These are phyloP conservation scores for Leucopternis melanops DNA, from an alignment of 2,113 vertebrate genomes.

Conservation along the genomic window DNA sequence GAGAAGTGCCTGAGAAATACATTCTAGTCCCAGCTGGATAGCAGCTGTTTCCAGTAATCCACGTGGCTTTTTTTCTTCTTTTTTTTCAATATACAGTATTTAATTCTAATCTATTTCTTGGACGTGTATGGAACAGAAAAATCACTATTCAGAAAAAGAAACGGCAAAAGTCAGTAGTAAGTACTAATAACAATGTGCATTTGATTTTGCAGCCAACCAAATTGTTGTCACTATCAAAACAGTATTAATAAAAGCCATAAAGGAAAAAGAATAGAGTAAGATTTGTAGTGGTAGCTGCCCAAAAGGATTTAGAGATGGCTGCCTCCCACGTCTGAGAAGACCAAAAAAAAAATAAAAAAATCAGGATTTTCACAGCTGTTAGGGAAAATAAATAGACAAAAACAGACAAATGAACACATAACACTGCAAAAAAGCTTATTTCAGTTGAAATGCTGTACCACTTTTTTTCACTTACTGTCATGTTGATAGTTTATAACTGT, in stretches of 20 bases:
- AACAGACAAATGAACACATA: background rate
- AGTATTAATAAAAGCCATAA: background rate
- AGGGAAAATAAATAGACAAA: background rate
- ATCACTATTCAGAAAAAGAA: too few species aligned
- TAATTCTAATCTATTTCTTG: background rate
- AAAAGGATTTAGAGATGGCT: background rate
- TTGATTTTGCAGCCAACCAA: constrained; percentile 20
- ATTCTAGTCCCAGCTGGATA: background rate
- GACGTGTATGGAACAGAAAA: too few species aligned
- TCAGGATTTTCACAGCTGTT: background rate
- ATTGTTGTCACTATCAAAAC: constrained; percentile 18
- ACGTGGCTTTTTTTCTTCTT: background rate
- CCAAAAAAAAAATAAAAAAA: background rate
- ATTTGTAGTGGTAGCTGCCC: background rate
- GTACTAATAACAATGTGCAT: constrained; percentile 9
- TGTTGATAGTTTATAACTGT: background rate
- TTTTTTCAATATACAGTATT: background rate
- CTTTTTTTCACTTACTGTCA: background rate
- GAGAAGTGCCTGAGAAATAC: background rate
- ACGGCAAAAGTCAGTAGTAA: constrained; percentile 10
- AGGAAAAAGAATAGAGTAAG: background rate
- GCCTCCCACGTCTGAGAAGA: background rate
- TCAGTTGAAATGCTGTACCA: background rate
- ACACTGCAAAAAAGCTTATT: background rate
- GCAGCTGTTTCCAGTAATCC: background rate